Conservation (phyloP, 2,888 invertebrate species). For the Masnerella sp. region DNA sequence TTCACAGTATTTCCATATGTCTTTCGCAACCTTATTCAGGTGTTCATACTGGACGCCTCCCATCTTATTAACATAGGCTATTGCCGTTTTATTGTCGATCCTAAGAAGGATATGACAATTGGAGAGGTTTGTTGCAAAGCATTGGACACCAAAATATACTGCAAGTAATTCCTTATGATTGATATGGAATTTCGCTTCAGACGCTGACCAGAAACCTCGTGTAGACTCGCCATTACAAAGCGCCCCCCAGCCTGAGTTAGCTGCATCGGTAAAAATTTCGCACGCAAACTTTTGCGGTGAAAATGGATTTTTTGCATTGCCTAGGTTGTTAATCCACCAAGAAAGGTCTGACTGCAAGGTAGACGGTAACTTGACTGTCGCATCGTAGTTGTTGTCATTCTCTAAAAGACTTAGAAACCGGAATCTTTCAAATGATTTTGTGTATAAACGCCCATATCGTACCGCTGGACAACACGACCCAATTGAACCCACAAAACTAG, state of each 20-base stretch:
- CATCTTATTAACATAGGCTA: background rate
- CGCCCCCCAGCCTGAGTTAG: constrained; percentile 23
- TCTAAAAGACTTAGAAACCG: background rate
- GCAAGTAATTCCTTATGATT: constrained; percentile 1
- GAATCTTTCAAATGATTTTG: background rate
- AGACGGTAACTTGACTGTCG: background rate
- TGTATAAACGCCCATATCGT: background rate
- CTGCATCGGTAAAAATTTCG: constrained; percentile 20
- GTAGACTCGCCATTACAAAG: constrained; percentile 18
- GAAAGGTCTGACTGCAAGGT: background rate
- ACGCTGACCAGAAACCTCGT: constrained; percentile 33
- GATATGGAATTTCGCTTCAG: constrained; percentile 20
- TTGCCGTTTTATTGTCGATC: background rate
- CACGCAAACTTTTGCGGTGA: background rate
- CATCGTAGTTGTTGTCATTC: background rate
- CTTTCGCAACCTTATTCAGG: background rate
- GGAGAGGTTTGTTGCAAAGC: background rate
- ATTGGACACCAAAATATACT: background rate
- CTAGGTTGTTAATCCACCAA: background rate
- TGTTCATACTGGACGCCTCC: background rate
- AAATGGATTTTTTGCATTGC: background rate
- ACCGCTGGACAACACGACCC: background rate
- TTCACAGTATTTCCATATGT: too few species aligned
- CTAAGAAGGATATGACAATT: constrained; percentile 4
- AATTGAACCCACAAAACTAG: background rate